These are phyloP conservation scores for Sternarchorhynchus goeldii DNA, from an alignment of 2,797 vertebrate species.

Conservation along the genomic window DNA sequence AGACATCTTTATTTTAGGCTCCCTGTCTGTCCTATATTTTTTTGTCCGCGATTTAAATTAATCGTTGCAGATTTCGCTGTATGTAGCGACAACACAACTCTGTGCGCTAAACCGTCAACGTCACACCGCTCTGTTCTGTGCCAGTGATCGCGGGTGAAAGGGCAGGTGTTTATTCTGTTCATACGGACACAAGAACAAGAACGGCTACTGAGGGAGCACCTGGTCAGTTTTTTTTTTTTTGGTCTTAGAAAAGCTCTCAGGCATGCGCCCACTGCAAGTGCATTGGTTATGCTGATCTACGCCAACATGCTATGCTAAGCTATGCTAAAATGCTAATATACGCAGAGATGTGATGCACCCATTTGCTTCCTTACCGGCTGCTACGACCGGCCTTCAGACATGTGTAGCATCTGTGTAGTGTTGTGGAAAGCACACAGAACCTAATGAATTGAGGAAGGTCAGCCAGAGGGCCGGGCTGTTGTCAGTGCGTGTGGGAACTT, in stretches of 20 bases:
- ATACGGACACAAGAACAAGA: neutral
- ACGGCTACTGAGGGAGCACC: too few relatives aligned
- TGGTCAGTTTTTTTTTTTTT: too few relatives aligned
- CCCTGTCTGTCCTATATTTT: neutral
- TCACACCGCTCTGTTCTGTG: neutral
- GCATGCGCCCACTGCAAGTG: too few relatives aligned
- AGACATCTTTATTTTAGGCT: neutral
- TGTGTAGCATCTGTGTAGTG: conserved; percentile 2
- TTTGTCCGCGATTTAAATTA: neutral
- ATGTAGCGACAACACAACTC: neutral
- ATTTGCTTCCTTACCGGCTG: conserved; percentile 32
- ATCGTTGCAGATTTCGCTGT: neutral
- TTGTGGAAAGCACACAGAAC: conserved; percentile 11
- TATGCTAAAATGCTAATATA: too few relatives aligned
- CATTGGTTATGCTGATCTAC: too few relatives aligned
- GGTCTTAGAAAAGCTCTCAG: too few relatives aligned
- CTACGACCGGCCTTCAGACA: conserved; percentile 15
- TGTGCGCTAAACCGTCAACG: neutral
- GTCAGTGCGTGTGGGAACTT: conserved; percentile 25
- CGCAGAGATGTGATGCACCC: neutral
- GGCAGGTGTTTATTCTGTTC: neutral
- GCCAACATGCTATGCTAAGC: too few relatives aligned
- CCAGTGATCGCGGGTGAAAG: neutral
- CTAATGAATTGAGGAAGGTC: conserved; percentile 46
- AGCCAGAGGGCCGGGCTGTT: conserved; percentile 44